phyloP scores from a whole-genome alignment of 2,113 vertebrate genomes.

The Prunella fulvescens region DNA sequence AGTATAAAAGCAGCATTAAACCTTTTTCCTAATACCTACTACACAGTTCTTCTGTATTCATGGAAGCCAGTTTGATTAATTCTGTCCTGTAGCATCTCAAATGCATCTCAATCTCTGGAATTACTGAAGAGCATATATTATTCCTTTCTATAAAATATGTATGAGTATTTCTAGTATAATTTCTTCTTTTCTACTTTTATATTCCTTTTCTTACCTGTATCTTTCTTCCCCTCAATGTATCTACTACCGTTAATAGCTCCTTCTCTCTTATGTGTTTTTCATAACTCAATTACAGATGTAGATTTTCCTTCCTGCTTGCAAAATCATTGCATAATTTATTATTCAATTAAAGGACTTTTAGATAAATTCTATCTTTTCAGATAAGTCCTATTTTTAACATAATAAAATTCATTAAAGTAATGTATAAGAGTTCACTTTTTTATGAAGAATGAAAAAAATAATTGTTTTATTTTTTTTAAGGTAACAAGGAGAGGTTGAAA shows the following conservation, averaged over 20 bases:
- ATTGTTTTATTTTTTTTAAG: neutral
- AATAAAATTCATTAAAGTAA: slow-evolving; percentile 21
- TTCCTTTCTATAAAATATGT: neutral
- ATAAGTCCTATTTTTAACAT: slow-evolving; percentile 43
- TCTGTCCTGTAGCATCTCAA: neutral
- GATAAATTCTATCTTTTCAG: slow-evolving; percentile 34
- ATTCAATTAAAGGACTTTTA: slow-evolving; percentile 58
- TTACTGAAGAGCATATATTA: neutral
- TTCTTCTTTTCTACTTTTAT: neutral
- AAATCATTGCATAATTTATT: slow-evolving; percentile 51
- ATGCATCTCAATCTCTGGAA: neutral
- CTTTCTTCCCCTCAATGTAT: neutral
- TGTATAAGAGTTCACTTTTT: slow-evolving; percentile 44
- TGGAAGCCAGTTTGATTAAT: neutral
- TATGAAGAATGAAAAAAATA: slow-evolving; percentile 38
- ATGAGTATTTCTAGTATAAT: neutral
- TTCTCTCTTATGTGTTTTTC: slow-evolving; percentile 48
- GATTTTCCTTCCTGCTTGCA: slow-evolving; percentile 60
- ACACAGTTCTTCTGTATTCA: neutral
- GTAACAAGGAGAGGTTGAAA: slow-evolving; percentile 15
- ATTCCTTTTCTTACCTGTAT: neutral
- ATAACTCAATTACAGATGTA: slow-evolving; percentile 27
- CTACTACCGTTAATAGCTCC: neutral
- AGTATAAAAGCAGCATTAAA: neutral
- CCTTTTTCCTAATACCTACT: neutral